Conservation (phyloP, 2,113 vertebrate genomes). For the Nematolebias whitei region DNA sequence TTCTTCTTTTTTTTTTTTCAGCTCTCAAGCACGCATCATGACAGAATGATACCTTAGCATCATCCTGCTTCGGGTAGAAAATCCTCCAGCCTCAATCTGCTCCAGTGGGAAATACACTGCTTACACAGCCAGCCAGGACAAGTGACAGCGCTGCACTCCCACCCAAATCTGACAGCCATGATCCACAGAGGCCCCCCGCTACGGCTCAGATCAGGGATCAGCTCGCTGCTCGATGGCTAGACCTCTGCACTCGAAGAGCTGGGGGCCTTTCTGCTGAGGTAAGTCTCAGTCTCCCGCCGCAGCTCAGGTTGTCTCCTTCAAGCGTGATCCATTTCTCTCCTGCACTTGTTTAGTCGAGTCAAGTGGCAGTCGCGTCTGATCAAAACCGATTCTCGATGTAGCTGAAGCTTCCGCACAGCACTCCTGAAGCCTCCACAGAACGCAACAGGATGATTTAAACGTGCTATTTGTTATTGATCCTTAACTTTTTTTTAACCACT, state of each 20-base stretch:
- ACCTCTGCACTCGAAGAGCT: slow-evolving; percentile 60
- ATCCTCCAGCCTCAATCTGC: slow-evolving; percentile 38
- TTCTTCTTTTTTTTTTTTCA: slow-evolving; percentile 23
- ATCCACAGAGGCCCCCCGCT: slow-evolving; percentile 53
- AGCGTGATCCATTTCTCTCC: slow-evolving; percentile 32
- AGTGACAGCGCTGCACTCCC: slow-evolving; percentile 48
- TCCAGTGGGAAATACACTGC: slow-evolving; percentile 41
- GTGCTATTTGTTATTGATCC: not conserved
- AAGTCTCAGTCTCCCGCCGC: slow-evolving; percentile 25
- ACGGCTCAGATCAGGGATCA: slow-evolving; percentile 48
- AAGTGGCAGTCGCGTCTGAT: slow-evolving; percentile 61
- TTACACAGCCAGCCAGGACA: slow-evolving; percentile 33
- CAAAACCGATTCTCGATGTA: slow-evolving; percentile 57
- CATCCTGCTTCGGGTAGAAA: slow-evolving; percentile 32
- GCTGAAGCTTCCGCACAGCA: slow-evolving; percentile 24
- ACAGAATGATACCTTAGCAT: slow-evolving; percentile 21
- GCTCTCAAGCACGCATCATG: not conserved
- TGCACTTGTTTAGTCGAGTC: slow-evolving; percentile 30
- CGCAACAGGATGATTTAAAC: not conserved
- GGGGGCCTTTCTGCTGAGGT: slow-evolving; percentile 78
- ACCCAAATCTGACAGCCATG: slow-evolving; percentile 61
- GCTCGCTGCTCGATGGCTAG: slow-evolving; percentile 73
- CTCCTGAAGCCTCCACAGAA: slow-evolving; percentile 6
- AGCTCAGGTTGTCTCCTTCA: slow-evolving; percentile 24
- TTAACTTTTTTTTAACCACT: slow-evolving; percentile 20